Evolutionary conservation across 1,140 invertebrate species (phyloP).

Genomic region (Drosophila sucinea): DNA sequence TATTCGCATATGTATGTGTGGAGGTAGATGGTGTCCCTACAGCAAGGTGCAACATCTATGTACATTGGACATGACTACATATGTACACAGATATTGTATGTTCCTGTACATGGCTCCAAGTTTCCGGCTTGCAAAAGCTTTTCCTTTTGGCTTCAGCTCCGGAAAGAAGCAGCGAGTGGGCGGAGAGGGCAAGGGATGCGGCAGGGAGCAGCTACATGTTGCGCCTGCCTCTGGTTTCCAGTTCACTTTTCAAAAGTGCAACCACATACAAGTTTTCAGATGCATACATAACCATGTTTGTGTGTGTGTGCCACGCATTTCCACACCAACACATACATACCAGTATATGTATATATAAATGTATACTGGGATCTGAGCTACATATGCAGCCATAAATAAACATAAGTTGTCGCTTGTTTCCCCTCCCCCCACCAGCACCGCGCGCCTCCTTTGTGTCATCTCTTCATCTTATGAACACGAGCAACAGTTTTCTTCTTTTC

Average conservation of each 20-base stretch:
- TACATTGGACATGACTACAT: background rate
- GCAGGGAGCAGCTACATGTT: constrained; percentile 58
- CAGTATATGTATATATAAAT: constrained; percentile 11
- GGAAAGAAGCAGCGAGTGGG: background rate
- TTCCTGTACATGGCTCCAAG: constrained; percentile 6
- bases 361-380: constrained; percentile 20
- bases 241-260: constrained; percentile 5
- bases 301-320: constrained; percentile 5
- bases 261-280: background rate
- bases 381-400: constrained; percentile 72
- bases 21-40: background rate
- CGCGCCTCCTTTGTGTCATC: constrained; percentile 10
- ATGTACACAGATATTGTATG: background rate
- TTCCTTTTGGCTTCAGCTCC: constrained; percentile 3
- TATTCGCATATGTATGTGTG: background rate
- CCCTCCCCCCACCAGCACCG: background rate
- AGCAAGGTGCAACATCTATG: background rate
- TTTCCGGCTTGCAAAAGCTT: constrained; percentile 6
- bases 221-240: constrained; percentile 36
- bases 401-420: constrained; percentile 65
- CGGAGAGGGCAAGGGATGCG: constrained; percentile 16
- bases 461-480: constrained; percentile 45
- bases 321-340: background rate
- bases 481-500: constrained; percentile 46
- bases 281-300: constrained; percentile 2